Conservation (phyloP, 2,113 vertebrate genomes). For the Odocoileus virginianus region DNA sequence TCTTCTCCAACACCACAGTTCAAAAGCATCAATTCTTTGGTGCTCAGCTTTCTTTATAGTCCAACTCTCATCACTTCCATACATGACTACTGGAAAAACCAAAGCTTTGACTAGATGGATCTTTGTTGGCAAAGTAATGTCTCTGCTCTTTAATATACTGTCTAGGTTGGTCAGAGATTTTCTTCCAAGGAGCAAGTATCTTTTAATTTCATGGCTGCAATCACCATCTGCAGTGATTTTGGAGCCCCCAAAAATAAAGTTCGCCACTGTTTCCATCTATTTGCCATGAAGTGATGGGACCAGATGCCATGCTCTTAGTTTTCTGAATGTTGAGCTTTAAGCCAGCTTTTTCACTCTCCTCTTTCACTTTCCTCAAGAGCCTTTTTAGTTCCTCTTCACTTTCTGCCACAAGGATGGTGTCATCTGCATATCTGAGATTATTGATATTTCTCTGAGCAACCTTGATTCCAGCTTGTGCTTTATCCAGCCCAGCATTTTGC, state of each 20-base stretch:
- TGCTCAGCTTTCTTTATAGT: neutral
- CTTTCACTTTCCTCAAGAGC: neutral
- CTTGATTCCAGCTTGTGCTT: neutral
- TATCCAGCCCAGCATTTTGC: neutral
- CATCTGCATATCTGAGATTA: neutral
- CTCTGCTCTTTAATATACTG: neutral
- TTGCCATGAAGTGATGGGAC: neutral
- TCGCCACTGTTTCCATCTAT: neutral
- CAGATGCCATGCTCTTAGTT: neutral
- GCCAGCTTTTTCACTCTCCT: neutral
- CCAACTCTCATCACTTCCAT: neutral
- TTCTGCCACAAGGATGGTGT: neutral
- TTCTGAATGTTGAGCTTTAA: neutral
- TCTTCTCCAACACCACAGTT: neutral
- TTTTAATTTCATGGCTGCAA: neutral
- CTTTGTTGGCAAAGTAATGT: neutral
- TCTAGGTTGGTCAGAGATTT: neutral
- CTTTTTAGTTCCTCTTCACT: neutral
- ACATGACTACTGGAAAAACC: neutral
- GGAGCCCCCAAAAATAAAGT: neutral
- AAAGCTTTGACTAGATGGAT: neutral
- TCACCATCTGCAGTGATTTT: neutral
- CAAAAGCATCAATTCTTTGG: neutral
- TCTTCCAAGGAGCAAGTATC: neutral
- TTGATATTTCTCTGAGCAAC: neutral